Evolutionary conservation across 1,140 invertebrate genomes (phyloP).

Genomic region (Asbolus verrucosus): DNA sequence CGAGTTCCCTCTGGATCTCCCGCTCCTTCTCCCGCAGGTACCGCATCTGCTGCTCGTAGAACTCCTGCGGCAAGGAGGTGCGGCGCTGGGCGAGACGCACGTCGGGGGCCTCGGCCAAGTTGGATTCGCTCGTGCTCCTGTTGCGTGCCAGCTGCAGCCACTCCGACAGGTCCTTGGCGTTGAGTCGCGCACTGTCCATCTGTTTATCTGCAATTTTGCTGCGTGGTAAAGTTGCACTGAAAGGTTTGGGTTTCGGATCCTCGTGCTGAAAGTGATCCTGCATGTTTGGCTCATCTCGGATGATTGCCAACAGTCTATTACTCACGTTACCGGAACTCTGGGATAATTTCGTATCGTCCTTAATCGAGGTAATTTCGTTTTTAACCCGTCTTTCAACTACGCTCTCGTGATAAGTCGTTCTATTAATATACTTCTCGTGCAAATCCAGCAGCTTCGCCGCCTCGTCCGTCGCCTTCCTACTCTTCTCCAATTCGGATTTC

Average conservation of each 20-base stretch:
- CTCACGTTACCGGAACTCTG: too few species aligned
- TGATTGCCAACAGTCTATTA: slow-evolving; percentile 69
- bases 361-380: slow-evolving; percentile 58
- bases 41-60: slow-evolving; percentile 76
- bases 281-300: slow-evolving; percentile 64
- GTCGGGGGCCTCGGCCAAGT: slow-evolving; percentile 42
- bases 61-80: slow-evolving; percentile 73
- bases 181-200: slow-evolving; percentile 63
- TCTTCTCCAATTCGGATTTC: slow-evolving; percentile 68
- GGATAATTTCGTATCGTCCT: too few species aligned
- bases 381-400: slow-evolving; percentile 62
- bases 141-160: slow-evolving; percentile 68
- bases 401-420: slow-evolving; percentile 71
- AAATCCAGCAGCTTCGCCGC: slow-evolving; percentile 52
- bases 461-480: slow-evolving; percentile 64
- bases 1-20: slow-evolving; percentile 73
- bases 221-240: too few species aligned
- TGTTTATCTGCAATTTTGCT: too few species aligned
- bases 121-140: slow-evolving; percentile 56
- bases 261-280: slow-evolving; percentile 40
- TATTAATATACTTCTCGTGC: slow-evolving; percentile 75
- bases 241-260: not conserved
- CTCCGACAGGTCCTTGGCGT: slow-evolving; percentile 66
- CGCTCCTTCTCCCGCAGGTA: slow-evolving; percentile 77
- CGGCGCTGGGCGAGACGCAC: too few species aligned